These are phyloP conservation scores for Brienomyrus longianalis DNA, from an alignment of 2,113 vertebrate genomes.

Conservation along the genomic window DNA sequence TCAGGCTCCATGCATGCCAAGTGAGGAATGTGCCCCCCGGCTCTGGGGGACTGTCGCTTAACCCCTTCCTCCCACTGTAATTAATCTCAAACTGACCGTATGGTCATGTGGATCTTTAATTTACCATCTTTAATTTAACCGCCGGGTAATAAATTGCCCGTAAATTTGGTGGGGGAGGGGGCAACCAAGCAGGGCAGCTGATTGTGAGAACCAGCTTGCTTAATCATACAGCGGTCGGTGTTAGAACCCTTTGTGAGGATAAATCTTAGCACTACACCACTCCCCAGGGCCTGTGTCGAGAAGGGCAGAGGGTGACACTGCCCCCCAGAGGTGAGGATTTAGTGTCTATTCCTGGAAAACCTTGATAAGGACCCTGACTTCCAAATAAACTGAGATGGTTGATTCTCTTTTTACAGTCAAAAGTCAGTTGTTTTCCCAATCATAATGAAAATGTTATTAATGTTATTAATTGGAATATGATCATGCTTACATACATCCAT, in stretches of 20 bases:
- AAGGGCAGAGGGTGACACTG: not conserved
- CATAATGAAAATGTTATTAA: not conserved
- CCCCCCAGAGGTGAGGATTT: not conserved
- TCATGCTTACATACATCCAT: not conserved
- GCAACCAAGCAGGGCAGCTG: not conserved
- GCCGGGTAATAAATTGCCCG: not conserved
- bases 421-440: not conserved
- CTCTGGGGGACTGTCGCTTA: not conserved
- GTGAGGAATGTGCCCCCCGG: not conserved
- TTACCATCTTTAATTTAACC: not conserved
- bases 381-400: not conserved
- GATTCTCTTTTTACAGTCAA: not conserved
- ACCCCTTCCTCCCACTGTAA: not conserved
- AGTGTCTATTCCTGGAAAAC: not conserved
- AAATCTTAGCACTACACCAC: not conserved
- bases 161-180: not conserved
- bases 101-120: not conserved
- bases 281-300: not conserved
- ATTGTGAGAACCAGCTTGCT: not conserved
- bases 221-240: not conserved
- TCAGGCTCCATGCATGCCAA: not conserved
- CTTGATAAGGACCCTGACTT: not conserved
- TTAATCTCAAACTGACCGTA: not conserved
- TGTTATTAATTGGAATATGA: not conserved
- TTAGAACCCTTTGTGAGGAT: not conserved